A percentile compares a stretch with the other conserved stretches of the same genome.
Evolutionary conservation across 2,797 vertebrate genomes (phyloP).

Genomic region (Gila robusta): DNA sequence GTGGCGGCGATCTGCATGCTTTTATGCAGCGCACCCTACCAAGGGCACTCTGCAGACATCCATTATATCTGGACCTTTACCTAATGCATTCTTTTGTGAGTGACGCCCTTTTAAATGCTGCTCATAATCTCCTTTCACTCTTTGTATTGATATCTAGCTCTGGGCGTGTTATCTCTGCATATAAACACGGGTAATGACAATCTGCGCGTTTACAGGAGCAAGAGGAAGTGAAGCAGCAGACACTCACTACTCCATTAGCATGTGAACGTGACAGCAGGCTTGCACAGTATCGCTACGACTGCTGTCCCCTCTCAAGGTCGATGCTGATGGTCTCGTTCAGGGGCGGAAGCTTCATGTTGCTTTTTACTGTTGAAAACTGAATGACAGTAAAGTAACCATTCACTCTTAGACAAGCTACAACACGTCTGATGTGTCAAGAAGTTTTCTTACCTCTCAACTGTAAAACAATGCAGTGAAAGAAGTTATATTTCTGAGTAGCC

Average conservation of each 20-base stretch:
- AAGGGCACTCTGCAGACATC: conserved; percentile 63
- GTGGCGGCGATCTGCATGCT: conserved; percentile 39
- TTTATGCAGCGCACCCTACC: conserved; percentile 43
- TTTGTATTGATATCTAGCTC: conserved; percentile 59
- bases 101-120: conserved; percentile 67
- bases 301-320: conserved; percentile 59
- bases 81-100: conserved; percentile 64
- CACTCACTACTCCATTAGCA: conserved; percentile 62
- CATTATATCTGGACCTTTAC: conserved; percentile 59
- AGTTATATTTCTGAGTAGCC: not conserved
- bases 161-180: conserved; percentile 62
- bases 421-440: not conserved
- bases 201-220: conserved; percentile 49
- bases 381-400: not conserved
- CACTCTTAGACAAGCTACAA: not conserved
- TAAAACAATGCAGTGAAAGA: not conserved
- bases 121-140: conserved; percentile 66
- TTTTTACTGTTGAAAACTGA: conserved; percentile 33
- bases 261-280: conserved; percentile 61
- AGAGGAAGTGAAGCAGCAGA: conserved; percentile 50
- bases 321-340: conserved; percentile 40
- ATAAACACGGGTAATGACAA: conserved; percentile 65
- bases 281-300: conserved; percentile 36
- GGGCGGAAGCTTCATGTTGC: conserved; percentile 15
- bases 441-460: not conserved